Evolutionary conservation across 2,797 vertebrate genomes (phyloP), one percentile per base, ranked within the genome.

Genomic region (Megalops cyprinoides): DNA sequence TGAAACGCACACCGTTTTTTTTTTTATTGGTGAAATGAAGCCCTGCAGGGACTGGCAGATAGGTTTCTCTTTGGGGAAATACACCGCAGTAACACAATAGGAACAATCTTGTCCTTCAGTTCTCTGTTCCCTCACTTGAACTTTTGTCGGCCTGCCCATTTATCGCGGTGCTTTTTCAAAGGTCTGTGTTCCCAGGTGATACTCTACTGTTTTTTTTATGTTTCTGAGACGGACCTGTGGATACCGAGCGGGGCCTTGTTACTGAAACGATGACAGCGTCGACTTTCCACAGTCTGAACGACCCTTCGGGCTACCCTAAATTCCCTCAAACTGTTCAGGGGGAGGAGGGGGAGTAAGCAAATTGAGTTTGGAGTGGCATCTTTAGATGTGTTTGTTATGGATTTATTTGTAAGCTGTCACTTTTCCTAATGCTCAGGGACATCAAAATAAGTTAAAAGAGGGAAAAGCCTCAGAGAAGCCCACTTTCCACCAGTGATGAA

Each of bases 381-480:
- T 91, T 91, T 91, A 93, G 92, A 95, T 91, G 93, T 91, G 93
- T 94, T 95, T 94, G 95, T 95, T 95, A 95, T 91, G 93, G 92
- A 93, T 94, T 95, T 95, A 95, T 95, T 95, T 95, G 94, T 95
- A 94, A 94, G 93, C 94, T 95, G 94, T 94, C 95, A 94, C 93
- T 95, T 95, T 92, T 84, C 91, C 93, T 93, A 92, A 94, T 93
- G 92, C 94, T 94, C 90, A 93, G 93, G 93, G 93, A 94, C 93
- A 93, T 95, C 93, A 95, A 93, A 93, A 93, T 91, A 94, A 93
- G 92, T 94, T 94, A 92, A 93, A 93, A 94, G 91, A 71, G 65
- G 75, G 81, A 88, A 89, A 76, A 85, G 89, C 92, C 92, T 94
- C 92, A 93, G 92, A 94, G 91, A 92, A 89, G 93, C 91, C 88